Evolutionary conservation across 2,113 vertebrate genomes (phyloP).

Genomic region (Malaclemys terrapin): DNA sequence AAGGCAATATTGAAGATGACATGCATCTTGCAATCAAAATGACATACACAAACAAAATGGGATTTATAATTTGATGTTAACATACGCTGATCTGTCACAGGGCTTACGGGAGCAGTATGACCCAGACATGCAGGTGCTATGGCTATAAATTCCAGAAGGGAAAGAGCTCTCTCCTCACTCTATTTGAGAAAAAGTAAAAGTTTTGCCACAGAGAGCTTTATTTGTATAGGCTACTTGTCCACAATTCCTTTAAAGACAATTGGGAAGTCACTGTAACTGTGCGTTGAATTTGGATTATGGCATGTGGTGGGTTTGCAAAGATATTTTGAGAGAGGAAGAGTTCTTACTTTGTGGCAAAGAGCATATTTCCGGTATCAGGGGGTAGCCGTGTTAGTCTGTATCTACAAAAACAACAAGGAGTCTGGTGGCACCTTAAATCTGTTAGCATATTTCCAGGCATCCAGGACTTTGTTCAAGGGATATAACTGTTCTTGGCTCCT

Average conservation of each 20-base stretch:
- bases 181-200: neutral
- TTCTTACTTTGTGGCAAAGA: too few relatives aligned
- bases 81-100: neutral
- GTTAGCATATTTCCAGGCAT: too few relatives aligned
- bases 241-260: neutral
- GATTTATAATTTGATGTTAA: neutral
- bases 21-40: neutral
- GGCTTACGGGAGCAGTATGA: too few relatives aligned
- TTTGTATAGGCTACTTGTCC: neutral
- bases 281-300: too few relatives aligned
- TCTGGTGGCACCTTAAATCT: too few relatives aligned
- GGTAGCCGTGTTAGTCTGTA: too few relatives aligned
- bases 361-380: too few relatives aligned
- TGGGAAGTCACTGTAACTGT: neutral
- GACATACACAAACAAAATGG: neutral
- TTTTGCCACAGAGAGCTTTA: neutral
- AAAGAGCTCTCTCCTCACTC: neutral
- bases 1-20: neutral
- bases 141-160: neutral
- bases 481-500: neutral
- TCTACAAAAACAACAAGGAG: too few relatives aligned
- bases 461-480: neutral
- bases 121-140: neutral
- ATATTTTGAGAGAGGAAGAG: too few relatives aligned
- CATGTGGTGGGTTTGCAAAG: too few relatives aligned